Base-by-base conservation (phyloP, 2,888 invertebrate genomes). In the Candidula unifasciata region DNA sequence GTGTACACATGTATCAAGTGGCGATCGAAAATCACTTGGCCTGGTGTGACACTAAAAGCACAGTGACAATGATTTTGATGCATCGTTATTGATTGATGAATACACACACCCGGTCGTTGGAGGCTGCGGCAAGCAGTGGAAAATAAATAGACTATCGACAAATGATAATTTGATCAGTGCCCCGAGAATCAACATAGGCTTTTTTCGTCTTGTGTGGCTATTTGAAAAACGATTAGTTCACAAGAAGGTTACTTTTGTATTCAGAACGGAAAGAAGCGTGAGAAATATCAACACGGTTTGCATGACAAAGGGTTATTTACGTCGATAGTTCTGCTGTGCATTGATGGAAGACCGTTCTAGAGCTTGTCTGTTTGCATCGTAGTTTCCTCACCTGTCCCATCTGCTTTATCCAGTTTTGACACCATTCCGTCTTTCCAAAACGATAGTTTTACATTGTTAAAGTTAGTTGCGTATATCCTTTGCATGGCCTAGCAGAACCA, bases 81-180 rank as follows among this genome's bases (percentile, higher is more conserved):
- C 74, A 74, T 33, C 5, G 30, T 74, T 74, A 74, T 74, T 74
- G 74, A 74, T 74, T 74, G 27, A 54, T 74, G 52, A 54, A 74
- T 54, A 54, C 74, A 24, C 30, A 54, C 30, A 54, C 21, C 30
- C 44, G 54, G 54, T 54, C 30, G 74, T 54, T 74, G 74, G 54
- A 54, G 30, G 54, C 54, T 18, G 54, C 74, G 30, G 74, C 54
- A 21, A 54, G 74, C 74, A 52, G 54, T 74, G 74, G 54, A 74
- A 74, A 74, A 74, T 74, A 74, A 74, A 74, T 54, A 74, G 74
- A 74, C 35, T 54, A 74, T 74, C 30, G 74, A 74, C 30, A 54
- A 30, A 33, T 74, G 52, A 52, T 74, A 74, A 74, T 74, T 74
- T 74, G 74, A 54, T 74, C 74, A 54, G 74, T 21, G 74, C 30